phyloP scores from a whole-genome alignment of 2,113 vertebrate species.

The Burhinus oedicnemus region DNA sequence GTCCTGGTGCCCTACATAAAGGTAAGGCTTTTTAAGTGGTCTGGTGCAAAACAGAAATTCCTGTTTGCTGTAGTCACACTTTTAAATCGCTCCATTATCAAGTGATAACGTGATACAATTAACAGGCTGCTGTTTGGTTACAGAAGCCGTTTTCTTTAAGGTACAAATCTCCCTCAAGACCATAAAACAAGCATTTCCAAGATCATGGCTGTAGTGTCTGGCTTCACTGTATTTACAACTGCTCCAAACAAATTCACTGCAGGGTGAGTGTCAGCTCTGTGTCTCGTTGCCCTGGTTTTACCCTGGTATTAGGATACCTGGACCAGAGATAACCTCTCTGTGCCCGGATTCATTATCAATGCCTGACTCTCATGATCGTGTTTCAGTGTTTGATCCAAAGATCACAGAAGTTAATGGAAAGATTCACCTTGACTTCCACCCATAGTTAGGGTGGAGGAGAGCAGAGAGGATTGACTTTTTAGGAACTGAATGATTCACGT shows the following conservation, averaged over 20 bases:
- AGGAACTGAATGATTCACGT: slow-evolving; percentile 22
- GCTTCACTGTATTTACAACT: background rate
- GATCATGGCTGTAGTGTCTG: background rate
- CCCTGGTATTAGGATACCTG: background rate
- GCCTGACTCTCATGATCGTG: fast-evolving
- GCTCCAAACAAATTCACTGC: background rate
- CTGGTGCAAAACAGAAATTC: slow-evolving; percentile 19
- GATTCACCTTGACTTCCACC: background rate
- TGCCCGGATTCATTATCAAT: background rate
- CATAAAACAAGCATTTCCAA: background rate
- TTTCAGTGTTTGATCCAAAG: background rate
- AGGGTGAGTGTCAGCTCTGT: background rate
- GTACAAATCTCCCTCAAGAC: background rate
- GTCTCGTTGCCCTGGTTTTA: background rate
- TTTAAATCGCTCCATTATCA: background rate
- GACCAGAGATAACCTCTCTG: background rate
- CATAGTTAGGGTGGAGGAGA: background rate
- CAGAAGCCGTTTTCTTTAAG: background rate
- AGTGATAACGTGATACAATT: slow-evolving; percentile 4
- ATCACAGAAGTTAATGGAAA: slow-evolving; percentile 40
- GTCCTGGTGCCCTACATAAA: background rate
- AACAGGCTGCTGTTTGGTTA: background rate
- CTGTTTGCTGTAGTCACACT: background rate
- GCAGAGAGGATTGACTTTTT: background rate
- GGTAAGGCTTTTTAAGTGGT: background rate